phyloP scores from a whole-genome alignment of 2,113 vertebrate genomes.

The Orthonyx spaldingii region DNA sequence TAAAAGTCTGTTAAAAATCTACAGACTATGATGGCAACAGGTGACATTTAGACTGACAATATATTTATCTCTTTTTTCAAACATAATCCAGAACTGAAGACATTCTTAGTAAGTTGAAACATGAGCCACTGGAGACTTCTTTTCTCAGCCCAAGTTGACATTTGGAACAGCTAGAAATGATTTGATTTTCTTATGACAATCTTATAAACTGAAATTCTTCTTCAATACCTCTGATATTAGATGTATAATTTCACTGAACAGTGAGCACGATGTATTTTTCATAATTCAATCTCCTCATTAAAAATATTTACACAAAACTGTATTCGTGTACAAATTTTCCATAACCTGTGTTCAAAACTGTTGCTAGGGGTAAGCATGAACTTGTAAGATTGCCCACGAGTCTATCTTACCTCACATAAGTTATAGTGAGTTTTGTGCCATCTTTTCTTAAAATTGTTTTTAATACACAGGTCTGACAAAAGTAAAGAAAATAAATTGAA shows the following conservation, averaged over 20 bases:
- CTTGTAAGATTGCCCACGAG: not conserved
- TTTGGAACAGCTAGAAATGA: not conserved
- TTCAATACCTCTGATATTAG: not conserved
- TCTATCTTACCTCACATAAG: not conserved
- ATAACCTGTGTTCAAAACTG: not conserved
- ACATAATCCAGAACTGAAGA: not conserved
- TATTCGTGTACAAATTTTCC: rapidly evolving
- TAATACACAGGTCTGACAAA: not conserved
- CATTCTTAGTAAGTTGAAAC: not conserved
- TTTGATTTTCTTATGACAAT: not conserved
- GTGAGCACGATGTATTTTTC: not conserved
- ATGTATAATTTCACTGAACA: not conserved
- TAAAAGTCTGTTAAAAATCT: not conserved
- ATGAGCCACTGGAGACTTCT: rapidly evolving
- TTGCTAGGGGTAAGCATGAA: not conserved
- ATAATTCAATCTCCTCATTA: not conserved
- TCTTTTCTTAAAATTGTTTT: not conserved
- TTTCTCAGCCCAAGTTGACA: not conserved
- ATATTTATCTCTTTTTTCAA: not conserved
- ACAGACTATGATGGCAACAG: not conserved
- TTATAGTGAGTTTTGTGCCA: not conserved
- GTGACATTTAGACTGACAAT: not conserved
- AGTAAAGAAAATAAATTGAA: not conserved
- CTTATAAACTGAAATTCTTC: not conserved
- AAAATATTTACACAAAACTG: not conserved